Evolutionary conservation across 2,888 invertebrate species (phyloP).

Genomic region (Petrolisthes cinctipes): DNA sequence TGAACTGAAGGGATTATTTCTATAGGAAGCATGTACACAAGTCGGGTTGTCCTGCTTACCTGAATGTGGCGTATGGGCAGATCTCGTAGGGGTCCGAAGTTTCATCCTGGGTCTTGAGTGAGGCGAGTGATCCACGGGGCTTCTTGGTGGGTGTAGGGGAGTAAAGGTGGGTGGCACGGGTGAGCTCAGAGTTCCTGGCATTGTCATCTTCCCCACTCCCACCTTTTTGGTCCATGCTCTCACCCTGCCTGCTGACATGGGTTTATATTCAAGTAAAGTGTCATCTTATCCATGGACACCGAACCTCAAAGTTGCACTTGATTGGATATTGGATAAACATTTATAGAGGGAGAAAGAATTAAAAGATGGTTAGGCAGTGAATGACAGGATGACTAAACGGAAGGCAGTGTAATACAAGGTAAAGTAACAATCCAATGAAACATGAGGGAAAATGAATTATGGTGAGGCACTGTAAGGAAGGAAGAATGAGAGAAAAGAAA

Average conservation of each 20-base stretch:
- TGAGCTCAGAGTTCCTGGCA: conserved; percentile 46
- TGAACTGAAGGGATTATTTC: not conserved
- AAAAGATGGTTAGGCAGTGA: no score
- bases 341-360: no score
- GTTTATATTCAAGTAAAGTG: no score
- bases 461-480: no score
- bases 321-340: no score
- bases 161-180: conserved; percentile 46
- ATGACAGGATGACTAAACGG: no score
- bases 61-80: conserved; percentile 53
- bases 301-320: no score
- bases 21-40: not conserved
- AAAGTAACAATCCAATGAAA: not conserved
- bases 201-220: conserved; percentile 47
- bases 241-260: conserved; percentile 32
- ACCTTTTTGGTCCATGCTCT: conserved; percentile 39
- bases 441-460: not conserved
- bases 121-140: conserved; percentile 42
- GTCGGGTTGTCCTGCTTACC: conserved; percentile 12
- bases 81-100: conserved; percentile 50
- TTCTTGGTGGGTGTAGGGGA: conserved; percentile 53
- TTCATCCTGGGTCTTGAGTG: conserved; percentile 49
- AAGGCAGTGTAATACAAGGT: not conserved
- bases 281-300: no score
- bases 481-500: not conserved